phyloP scores from a whole-genome alignment of 2,797 vertebrate species.

The Triplophysa bombifrons region DNA sequence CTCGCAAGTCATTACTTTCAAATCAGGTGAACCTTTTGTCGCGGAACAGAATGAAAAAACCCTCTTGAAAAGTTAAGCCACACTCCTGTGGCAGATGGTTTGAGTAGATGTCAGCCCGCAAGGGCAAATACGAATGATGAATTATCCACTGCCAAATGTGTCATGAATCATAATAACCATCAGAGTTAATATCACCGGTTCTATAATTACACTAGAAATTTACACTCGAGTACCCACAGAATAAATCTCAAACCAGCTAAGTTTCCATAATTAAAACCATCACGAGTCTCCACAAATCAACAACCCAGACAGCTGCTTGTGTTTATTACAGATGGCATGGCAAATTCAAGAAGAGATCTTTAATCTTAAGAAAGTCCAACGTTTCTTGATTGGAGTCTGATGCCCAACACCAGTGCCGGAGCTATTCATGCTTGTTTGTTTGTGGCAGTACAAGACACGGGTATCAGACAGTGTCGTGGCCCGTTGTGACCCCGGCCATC shows the following conservation, averaged over 20 bases:
- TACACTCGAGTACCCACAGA: not conserved
- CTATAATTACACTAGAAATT: slow-evolving; percentile 35
- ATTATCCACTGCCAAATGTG: slow-evolving; percentile 39
- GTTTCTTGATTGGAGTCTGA: not conserved
- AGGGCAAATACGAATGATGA: slow-evolving; percentile 47
- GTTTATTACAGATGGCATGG: not conserved
- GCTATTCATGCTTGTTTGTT: not conserved
- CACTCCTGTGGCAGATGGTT: slow-evolving; percentile 28
- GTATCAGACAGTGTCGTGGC: slow-evolving; percentile 38
- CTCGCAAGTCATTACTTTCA: not conserved
- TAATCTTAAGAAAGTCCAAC: no score
- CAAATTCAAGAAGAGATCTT: not conserved
- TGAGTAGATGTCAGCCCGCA: slow-evolving; percentile 32
- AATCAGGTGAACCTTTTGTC: not conserved
- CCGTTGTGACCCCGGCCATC: slow-evolving; percentile 43
- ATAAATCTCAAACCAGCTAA: not conserved
- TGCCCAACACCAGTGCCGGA: not conserved
- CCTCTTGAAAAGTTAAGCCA: not conserved
- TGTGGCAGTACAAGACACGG: slow-evolving; percentile 25
- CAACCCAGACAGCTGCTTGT: not conserved
- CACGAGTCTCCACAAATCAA: not conserved
- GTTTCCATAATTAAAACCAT: not conserved
- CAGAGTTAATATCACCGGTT: slow-evolving; percentile 31
- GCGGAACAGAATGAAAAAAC: not conserved
- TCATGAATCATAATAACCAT: slow-evolving; percentile 46